A percentile compares a stretch with the other conserved stretches of the same genome.
These are phyloP conservation scores for Mola mola DNA, from an alignment of 2,113 vertebrate genomes.

Conservation along the genomic window DNA sequence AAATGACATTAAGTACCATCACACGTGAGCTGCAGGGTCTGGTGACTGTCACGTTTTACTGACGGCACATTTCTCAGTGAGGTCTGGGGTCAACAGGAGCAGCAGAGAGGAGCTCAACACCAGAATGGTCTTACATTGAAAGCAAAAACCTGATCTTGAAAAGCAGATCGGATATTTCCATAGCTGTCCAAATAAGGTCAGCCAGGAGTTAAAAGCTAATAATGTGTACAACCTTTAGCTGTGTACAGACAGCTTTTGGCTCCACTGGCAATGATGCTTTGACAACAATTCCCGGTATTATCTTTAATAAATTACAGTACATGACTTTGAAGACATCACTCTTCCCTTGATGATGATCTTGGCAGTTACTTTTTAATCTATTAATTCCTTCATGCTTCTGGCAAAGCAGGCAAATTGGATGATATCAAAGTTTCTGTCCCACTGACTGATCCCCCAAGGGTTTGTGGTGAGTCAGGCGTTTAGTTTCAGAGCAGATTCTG, in stretches of 20 bases:
- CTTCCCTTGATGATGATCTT: conserved; percentile 21
- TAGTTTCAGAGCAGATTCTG: conserved; percentile 12
- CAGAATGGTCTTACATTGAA: conserved; percentile 16
- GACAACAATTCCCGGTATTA: neutral
- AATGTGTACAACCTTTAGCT: neutral
- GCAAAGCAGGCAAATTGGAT: conserved; percentile 50
- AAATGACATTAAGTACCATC: too few relatives aligned
- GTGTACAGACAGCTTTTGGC: neutral
- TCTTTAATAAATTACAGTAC: conserved; percentile 12
- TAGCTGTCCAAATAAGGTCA: conserved; percentile 21
- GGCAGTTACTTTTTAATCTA: conserved; percentile 57
- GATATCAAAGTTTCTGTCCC: conserved; percentile 59
- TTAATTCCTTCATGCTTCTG: conserved; percentile 50
- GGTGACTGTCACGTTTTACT: conserved; percentile 8
- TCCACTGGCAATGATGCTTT: conserved; percentile 10
- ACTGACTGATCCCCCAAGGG: conserved; percentile 29
- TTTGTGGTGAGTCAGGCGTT: conserved; percentile 57
- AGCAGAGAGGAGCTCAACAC: neutral
- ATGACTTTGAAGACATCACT: conserved; percentile 5
- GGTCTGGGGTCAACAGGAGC: conserved; percentile 1
- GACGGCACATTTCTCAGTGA: conserved; percentile 2
- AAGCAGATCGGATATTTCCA: conserved; percentile 7
- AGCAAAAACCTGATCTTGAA: conserved; percentile 39
- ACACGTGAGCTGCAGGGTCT: neutral
- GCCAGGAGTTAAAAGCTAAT: too few relatives aligned